Percentiles rank a stretch among this genome's conserved stretches.
Conservation (phyloP, 2,113 vertebrate species). For the Sisor rabdophorus region DNA sequence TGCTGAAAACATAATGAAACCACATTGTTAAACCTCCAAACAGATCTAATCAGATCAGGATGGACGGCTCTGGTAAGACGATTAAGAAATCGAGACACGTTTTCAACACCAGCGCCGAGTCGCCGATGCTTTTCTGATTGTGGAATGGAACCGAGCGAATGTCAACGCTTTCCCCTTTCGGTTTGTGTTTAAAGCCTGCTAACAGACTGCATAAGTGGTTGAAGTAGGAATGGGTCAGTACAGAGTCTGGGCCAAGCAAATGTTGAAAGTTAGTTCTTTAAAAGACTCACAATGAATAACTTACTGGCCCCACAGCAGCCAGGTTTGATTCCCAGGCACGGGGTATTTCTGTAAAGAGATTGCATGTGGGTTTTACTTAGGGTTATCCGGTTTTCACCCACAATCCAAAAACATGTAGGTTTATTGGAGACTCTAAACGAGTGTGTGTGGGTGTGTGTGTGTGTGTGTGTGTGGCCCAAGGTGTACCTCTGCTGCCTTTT, state of each 20-base stretch:
- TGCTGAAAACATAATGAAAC: conserved; percentile 34
- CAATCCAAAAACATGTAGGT: no score
- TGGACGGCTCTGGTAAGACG: conserved; percentile 21
- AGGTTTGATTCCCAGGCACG: no score
- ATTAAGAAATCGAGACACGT: background rate
- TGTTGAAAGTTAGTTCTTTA: conserved; percentile 7
- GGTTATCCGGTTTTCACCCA: no score
- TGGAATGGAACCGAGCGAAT: conserved; percentile 7
- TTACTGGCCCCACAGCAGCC: no score
- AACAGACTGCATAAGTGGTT: conserved; percentile 13
- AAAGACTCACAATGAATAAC: no score
- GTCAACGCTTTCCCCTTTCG: conserved; percentile 2
- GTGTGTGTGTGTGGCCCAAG: no score
- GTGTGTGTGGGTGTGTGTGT: no score
- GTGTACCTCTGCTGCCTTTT: no score
- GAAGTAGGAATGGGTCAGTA: conserved; percentile 1
- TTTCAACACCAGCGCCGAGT: conserved; percentile 23
- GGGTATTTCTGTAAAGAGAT: background rate
- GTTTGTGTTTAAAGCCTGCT: conserved; percentile 12
- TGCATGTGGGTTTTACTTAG: background rate
- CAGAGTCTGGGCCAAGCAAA: conserved; percentile 19
- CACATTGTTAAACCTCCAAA: conserved; percentile 18
- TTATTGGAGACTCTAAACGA: no score
- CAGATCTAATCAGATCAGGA: conserved; percentile 29
- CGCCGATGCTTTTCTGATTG: background rate